Evolutionary conservation across 2,888 invertebrate species (phyloP).

Genomic region (Xylocampa areola): DNA sequence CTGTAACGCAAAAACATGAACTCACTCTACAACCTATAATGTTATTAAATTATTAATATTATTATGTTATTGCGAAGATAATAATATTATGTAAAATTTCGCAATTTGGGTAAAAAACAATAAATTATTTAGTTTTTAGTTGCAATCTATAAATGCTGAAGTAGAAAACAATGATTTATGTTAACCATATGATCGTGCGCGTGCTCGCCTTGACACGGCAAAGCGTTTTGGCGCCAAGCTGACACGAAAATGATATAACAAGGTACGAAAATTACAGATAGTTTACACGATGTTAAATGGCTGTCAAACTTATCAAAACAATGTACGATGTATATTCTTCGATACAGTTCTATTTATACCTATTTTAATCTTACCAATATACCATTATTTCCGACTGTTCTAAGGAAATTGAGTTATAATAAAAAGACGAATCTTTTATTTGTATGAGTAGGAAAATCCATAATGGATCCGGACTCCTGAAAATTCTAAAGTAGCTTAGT

Average conservation of each 20-base stretch:
- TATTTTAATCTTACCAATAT: too few relatives aligned
- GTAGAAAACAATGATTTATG: slow-evolving; percentile 44
- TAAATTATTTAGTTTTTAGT: too few relatives aligned
- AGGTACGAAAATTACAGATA: slow-evolving; percentile 26
- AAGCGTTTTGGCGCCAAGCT: slow-evolving; percentile 53
- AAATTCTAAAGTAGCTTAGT: too few relatives aligned
- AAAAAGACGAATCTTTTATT: too few relatives aligned
- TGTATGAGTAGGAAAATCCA: too few relatives aligned
- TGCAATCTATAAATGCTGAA: slow-evolving; percentile 30
- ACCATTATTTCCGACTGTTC: too few relatives aligned
- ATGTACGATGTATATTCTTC: too few relatives aligned
- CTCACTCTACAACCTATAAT: background rate
- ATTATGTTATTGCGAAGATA: too few relatives aligned
- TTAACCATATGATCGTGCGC: slow-evolving; percentile 47
- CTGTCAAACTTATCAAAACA: background rate
- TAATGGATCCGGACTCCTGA: too few relatives aligned
- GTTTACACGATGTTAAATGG: background rate
- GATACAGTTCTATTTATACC: too few relatives aligned
- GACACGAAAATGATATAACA: slow-evolving; percentile 56
- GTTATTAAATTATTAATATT: background rate
- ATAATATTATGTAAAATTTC: background rate
- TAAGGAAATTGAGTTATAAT: too few relatives aligned
- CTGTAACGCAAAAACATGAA: background rate
- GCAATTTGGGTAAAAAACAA: background rate
- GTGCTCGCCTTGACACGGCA: slow-evolving; percentile 65